These are phyloP conservation scores for Xylota sylvarum DNA, from an alignment of 2,888 invertebrate genomes.

Conservation along the genomic window DNA sequence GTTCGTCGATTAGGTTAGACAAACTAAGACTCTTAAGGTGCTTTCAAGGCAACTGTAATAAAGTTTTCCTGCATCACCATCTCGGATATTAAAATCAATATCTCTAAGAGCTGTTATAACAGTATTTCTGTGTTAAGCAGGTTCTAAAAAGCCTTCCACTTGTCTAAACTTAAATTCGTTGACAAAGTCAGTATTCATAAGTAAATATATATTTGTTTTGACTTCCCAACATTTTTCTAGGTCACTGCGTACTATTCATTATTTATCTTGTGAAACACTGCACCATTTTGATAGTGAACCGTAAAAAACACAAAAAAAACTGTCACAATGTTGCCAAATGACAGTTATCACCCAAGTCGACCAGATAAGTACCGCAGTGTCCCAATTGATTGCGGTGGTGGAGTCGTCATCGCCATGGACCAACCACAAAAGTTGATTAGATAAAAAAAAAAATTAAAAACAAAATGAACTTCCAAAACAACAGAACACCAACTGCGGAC, in stretches of 20 bases:
- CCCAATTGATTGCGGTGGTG: conserved; percentile 27
- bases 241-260: neutral
- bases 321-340: conserved; percentile 19
- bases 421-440: conserved; percentile 44
- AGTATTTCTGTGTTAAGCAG: too few species aligned
- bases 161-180: too few species aligned
- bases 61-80: too few species aligned
- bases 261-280: conserved; percentile 13
- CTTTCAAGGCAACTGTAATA: too few species aligned
- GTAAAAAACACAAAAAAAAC: neutral
- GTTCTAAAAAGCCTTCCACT: too few species aligned
- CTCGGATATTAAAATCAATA: too few species aligned
- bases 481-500: conserved; percentile 13
- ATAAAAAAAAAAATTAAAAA: conserved; percentile 8
- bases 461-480: conserved; percentile 19
- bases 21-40: too few species aligned
- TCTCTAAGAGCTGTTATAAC: too few species aligned
- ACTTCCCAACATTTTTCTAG: neutral
- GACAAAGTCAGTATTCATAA: too few species aligned
- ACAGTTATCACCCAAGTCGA: conserved; percentile 19
- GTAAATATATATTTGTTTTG: neutral
- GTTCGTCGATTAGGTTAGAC: too few species aligned
- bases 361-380: conserved; percentile 18
- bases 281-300: neutral
- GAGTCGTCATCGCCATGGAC: conserved; percentile 9